Evolutionary conservation across 1,140 invertebrate species (phyloP).

Genomic region (Nebria ingens): DNA sequence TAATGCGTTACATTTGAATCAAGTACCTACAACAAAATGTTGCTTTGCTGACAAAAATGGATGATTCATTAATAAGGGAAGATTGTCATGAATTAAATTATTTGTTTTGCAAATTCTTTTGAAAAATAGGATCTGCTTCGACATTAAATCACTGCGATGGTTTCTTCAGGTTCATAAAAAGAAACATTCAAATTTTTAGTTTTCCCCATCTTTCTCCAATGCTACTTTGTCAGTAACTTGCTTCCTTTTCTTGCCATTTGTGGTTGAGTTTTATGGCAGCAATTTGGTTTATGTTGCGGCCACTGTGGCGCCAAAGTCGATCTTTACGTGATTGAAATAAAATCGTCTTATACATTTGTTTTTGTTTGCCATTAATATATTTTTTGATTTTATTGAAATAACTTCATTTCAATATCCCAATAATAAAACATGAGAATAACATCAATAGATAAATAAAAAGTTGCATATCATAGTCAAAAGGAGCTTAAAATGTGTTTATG

Average conservation of each 20-base stretch:
- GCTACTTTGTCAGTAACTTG: not conserved
- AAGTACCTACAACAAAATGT: not conserved
- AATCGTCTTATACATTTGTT: conserved; percentile 1
- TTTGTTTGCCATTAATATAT: too few species aligned
- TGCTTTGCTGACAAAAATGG: not conserved
- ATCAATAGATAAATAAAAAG: too few species aligned
- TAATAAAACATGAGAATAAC: too few species aligned
- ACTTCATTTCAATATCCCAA: too few species aligned
- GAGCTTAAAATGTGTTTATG: too few species aligned
- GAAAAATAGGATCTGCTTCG: not conserved
- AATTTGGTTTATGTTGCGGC: not conserved
- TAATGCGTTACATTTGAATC: not conserved
- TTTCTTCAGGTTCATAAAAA: not conserved
- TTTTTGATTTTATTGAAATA: too few species aligned
- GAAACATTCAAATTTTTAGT: not conserved
- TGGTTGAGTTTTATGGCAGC: not conserved
- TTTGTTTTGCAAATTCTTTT: conserved; percentile 6
- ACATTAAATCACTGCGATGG: not conserved
- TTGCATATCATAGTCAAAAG: too few species aligned
- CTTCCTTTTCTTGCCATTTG: not conserved
- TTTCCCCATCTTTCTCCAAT: not conserved
- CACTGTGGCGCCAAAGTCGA: not conserved
- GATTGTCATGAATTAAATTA: not conserved
- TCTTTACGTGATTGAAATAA: conserved; percentile 3
- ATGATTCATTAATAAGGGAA: not conserved